Evolutionary conservation across 2,888 invertebrate species (phyloP), one percentile per base, ranked within the genome.

Genomic region (Stenchaetothrips biformis): DNA sequence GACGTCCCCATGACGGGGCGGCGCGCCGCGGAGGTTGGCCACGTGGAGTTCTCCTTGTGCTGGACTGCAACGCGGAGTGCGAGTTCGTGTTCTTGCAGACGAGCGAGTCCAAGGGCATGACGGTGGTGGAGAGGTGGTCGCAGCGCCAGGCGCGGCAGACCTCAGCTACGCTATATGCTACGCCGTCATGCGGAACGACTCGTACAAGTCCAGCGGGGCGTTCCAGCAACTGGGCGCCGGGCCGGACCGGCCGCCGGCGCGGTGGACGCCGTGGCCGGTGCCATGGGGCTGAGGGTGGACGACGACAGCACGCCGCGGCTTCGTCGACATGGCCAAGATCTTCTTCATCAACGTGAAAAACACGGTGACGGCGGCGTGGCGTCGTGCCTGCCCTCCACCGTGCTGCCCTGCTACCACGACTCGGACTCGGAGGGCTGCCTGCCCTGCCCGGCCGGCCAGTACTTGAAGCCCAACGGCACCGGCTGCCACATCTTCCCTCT

Each of bases 261-360:
- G 37, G 79, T 78, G n/a, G 80, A 78, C 27, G 79, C 78, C 48
- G 77, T 81, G 37, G 84, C 84, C 59, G 83, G 67, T 8, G 67
- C 67, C 67, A 21, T 74, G 67, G 67, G 67, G 21, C 67, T 74
- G 67, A 25, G 67, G 7, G 67, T 25, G 21, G 67, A 74, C 67
- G 67, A 74, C 21, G 67, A 74, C 67, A 25, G 21, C 67, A 7
- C 53, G 53, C 53, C 53, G 67, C 67, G 25, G 67, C 67, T 74
- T 25, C 67, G 67, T 86, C 79, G 89, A 89, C 82, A 84, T 86
- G 59, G 89, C 89, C 16, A 86, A 86, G 81, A 88, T 91, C 80
- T 89, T 87, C 85, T 86, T 87, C 59, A 87, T 91, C 79, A 88
- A 88, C 82, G 87, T 91, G 9, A 89, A 89, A 4, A 90, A 91